Conservation (phyloP, 2,113 vertebrate species). For the Python bivittatus region DNA sequence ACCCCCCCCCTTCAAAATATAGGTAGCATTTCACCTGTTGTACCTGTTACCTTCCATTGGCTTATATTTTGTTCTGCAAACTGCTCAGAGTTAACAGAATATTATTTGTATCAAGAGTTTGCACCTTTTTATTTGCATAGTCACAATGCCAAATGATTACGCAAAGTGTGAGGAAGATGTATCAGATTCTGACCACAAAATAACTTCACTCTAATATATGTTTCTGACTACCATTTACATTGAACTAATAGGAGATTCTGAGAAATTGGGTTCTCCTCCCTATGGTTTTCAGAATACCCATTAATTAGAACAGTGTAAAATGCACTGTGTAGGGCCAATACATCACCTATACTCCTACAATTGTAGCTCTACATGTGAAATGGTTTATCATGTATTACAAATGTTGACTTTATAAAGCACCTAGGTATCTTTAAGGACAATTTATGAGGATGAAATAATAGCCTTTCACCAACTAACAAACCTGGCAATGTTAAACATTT, state of each 20-base stretch:
- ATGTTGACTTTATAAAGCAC: conserved; percentile 41
- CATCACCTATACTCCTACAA: conserved; percentile 46
- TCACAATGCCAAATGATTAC: conserved; percentile 37
- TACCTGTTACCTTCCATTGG: neutral
- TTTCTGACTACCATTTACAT: conserved; percentile 45
- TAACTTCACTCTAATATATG: conserved; percentile 47
- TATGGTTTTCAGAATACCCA: conserved; percentile 60
- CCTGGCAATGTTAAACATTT: neutral
- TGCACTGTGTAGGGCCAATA: conserved; percentile 21
- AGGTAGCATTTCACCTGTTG: neutral
- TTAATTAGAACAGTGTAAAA: conserved; percentile 56
- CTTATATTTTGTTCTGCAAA: neutral
- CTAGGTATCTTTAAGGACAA: conserved; percentile 42
- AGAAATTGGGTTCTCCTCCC: conserved; percentile 25
- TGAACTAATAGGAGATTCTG: conserved; percentile 38
- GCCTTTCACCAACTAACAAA: conserved; percentile 43
- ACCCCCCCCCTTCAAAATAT: too few relatives aligned
- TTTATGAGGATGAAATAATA: conserved; percentile 32
- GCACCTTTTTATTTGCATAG: neutral
- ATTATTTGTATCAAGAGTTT: neutral
- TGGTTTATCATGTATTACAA: conserved; percentile 39
- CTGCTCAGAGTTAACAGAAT: neutral
- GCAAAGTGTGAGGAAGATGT: neutral
- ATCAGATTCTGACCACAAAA: conserved; percentile 25
- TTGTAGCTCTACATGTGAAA: conserved; percentile 12